Percentiles rank a stretch among this genome's conserved stretches.
These are phyloP conservation scores for Herpetotheres cachinnans DNA, from an alignment of 2,113 vertebrate species.

Conservation along the genomic window DNA sequence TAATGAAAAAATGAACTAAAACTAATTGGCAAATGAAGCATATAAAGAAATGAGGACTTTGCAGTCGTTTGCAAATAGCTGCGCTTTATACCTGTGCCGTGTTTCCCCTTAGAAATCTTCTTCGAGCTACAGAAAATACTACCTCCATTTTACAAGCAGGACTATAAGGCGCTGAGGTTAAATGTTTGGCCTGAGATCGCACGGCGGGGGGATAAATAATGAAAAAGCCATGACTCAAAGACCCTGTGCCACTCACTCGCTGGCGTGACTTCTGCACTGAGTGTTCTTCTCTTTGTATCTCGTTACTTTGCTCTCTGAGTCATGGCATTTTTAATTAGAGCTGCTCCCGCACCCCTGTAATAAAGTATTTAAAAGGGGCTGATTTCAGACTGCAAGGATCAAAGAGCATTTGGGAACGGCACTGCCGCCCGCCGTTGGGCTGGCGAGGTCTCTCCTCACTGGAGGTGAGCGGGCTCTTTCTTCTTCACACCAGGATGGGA, in stretches of 20 bases:
- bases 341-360: not conserved
- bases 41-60: not conserved
- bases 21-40: not conserved
- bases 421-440: accelerated
- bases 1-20: not conserved
- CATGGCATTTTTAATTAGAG: not conserved
- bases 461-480: not conserved
- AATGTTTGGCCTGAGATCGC: not conserved
- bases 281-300: not conserved
- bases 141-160: not conserved
- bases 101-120: not conserved
- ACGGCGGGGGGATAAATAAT: not conserved
- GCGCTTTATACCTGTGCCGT: not conserved
- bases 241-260: not conserved
- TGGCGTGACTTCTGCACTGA: not conserved
- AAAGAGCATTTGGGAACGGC: not conserved
- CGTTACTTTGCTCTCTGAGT: not conserved
- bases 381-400: not conserved
- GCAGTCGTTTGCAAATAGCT: not conserved
- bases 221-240: not conserved
- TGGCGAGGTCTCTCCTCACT: not conserved
- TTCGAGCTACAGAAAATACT: not conserved
- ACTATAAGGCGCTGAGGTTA: not conserved
- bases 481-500: not conserved
- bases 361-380: not conserved